Evolutionary conservation across 2,797 vertebrate genomes (phyloP).

Genomic region (Sphaeramia orbicularis): DNA sequence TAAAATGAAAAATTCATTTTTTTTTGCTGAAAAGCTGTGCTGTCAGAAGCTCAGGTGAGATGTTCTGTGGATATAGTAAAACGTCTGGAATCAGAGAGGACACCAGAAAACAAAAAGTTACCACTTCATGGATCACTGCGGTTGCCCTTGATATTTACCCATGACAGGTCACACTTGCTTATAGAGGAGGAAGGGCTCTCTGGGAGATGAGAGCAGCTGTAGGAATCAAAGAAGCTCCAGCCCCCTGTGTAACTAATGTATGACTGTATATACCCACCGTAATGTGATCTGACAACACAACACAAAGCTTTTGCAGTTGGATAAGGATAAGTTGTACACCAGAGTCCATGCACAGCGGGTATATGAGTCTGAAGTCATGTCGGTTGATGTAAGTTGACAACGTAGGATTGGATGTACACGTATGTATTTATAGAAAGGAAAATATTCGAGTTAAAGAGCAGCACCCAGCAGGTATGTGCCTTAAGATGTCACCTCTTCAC

Average conservation of each 20-base stretch:
- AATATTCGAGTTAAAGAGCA: conserved; percentile 42
- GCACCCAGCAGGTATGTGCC: conserved; percentile 60
- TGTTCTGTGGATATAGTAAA: conserved; percentile 13
- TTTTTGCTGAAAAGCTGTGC: conserved; percentile 1
- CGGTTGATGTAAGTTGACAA: conserved; percentile 72
- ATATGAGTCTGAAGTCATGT: conserved; percentile 47
- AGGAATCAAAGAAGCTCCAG: conserved; percentile 55
- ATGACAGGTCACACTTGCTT: conserved; percentile 57
- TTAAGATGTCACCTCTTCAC: conserved; percentile 67
- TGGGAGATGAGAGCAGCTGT: conserved; percentile 56
- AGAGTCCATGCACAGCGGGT: conserved; percentile 48
- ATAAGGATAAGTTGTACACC: conserved; percentile 53
- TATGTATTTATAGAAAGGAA: conserved; percentile 46
- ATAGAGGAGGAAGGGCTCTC: conserved; percentile 42
- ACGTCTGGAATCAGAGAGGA: conserved; percentile 6
- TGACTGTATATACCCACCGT: conserved; percentile 47
- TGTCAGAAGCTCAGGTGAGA: conserved; percentile 18
- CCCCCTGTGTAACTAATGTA: conserved; percentile 65
- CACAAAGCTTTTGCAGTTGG: conserved; percentile 48
- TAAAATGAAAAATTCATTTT: not conserved
- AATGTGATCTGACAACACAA: conserved; percentile 70
- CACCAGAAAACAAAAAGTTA: conserved; percentile 37
- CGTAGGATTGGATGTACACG: conserved; percentile 42
- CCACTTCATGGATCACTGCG: conserved; percentile 32
- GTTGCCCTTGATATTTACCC: conserved; percentile 53